Conservation (phyloP, 2,797 vertebrate species). For the Craterocephalus amniculus region DNA sequence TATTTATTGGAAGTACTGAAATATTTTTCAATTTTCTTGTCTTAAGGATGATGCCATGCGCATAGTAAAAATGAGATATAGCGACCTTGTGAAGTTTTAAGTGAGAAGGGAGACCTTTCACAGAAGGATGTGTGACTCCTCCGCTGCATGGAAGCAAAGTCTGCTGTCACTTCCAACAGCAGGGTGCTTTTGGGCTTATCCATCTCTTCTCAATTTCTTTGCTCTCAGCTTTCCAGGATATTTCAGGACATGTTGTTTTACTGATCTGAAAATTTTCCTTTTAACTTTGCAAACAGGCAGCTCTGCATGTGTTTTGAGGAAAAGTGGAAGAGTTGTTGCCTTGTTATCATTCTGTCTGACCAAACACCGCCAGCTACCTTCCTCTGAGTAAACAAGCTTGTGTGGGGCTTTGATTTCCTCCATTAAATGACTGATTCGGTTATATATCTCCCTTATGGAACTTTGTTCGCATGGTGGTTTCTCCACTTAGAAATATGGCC, state of each 20-base stretch:
- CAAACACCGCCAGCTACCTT: slow-evolving; percentile 32
- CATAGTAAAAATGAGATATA: not conserved
- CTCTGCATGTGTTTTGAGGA: slow-evolving; percentile 37
- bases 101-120: not conserved
- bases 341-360: slow-evolving; percentile 43
- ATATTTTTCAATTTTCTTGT: not conserved
- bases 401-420: slow-evolving; percentile 64
- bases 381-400: slow-evolving; percentile 66
- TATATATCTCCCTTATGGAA: slow-evolving; percentile 69
- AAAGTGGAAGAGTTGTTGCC: slow-evolving; percentile 17
- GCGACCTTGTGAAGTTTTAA: no score
- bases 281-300: slow-evolving; percentile 52
- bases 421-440: slow-evolving; percentile 73
- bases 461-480: slow-evolving; percentile 68
- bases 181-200: slow-evolving; percentile 27
- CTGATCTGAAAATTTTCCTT: slow-evolving; percentile 58
- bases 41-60: not conserved
- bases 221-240: not conserved
- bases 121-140: not conserved
- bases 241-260: slow-evolving; percentile 29
- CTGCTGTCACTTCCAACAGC: not conserved
- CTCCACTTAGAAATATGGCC: slow-evolving; percentile 75
- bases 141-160: not conserved
- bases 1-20: not conserved
- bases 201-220: not conserved